Evolutionary conservation across 2,113 vertebrate genomes (phyloP).

Genomic region (Canis aureus): DNA sequence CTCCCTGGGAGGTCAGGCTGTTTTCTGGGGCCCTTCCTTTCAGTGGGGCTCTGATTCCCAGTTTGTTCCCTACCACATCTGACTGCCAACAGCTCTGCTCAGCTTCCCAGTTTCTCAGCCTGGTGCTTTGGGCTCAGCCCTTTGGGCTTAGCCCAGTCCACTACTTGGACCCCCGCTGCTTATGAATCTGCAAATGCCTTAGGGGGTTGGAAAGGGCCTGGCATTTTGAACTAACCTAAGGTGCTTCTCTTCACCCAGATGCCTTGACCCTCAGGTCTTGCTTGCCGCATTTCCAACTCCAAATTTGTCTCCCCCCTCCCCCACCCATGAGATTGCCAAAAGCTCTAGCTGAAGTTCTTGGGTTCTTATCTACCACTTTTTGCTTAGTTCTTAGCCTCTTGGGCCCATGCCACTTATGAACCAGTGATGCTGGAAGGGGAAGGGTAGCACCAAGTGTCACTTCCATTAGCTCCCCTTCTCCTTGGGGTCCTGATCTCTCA

Average conservation of each 20-base stretch:
- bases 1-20: not conserved
- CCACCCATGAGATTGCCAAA: not conserved
- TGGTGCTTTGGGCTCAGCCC: fast-evolving
- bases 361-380: not conserved
- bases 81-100: not conserved
- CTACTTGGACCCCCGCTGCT: fast-evolving
- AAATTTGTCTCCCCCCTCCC: not conserved
- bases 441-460: not conserved
- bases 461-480: not conserved
- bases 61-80: not conserved
- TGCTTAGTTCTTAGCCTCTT: not conserved
- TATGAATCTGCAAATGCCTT: not conserved
- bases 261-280: not conserved
- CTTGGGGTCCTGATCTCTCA: not conserved
- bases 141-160: not conserved
- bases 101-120: not conserved
- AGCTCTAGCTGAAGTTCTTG: not conserved
- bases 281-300: not conserved
- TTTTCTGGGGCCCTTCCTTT: not conserved
- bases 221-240: not conserved
- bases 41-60: not conserved
- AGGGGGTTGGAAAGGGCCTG: not conserved
- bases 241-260: not conserved
- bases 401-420: not conserved
- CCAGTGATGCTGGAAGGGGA: not conserved